Base-by-base conservation (phyloP, 2,113 vertebrate genomes). In the Mola mola region DNA sequence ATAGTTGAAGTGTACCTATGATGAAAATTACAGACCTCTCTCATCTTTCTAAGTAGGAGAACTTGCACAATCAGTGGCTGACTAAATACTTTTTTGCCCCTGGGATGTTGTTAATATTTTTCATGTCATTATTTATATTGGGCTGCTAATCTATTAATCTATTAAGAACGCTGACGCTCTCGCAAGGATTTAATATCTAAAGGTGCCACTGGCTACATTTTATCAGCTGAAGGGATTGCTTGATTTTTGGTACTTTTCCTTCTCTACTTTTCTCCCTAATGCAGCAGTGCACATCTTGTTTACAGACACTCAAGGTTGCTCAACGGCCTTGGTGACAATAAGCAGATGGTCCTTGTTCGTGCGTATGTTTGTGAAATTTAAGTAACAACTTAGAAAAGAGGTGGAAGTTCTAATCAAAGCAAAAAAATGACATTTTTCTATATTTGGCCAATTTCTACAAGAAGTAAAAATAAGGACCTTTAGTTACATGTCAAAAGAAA, bases 231-330 rank as follows among this genome's bases (percentile, higher is more conserved):
- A 49, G 20, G 24, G 21, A 34, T 33, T 5, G 15, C 38, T 26
- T 50, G 46, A 26, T 17, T 22, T 61, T 68, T 51, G 5, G 20
- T 59, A 19, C 48, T 43, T 72, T 36, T 46, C 47, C 44, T 47
- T 42, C 57, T 46, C 48, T 62, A 11, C 67, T 50, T 78, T 59
- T 37, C 16, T 46, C 37, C 36, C 40, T 66, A 28, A 43, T 38
- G 58, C n/a, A 59, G 19, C 4, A 20, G 31, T 43, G 42, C 64
- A 50, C 31, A 59, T 58, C 62, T 56, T 77, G 56, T 69, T 67
- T 41, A 40, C 28, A 61, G n/a, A 57, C 28, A 56, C 51, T 61
- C 50, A 58, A 68, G 51, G 64, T 43, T 74, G 55, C 55, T 59
- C 53, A 61, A 5, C 8, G 52, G 29, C 53, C 34, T 33, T 58